Conservation (phyloP, 2,888 invertebrate species). For the Prosopocoilus inquinatus region DNA sequence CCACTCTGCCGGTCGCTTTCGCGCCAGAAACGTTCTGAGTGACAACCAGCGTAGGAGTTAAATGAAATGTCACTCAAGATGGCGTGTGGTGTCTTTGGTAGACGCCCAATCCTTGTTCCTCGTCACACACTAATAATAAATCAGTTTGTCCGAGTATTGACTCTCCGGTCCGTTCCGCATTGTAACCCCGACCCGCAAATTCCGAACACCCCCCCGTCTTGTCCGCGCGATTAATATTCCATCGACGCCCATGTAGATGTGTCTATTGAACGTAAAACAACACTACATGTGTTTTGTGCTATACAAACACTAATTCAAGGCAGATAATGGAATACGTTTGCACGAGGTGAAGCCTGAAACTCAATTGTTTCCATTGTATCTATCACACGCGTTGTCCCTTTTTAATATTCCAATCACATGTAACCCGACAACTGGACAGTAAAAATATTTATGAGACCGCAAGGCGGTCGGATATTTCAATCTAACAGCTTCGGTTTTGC, state of each 20-base stretch:
- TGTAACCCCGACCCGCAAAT: conserved; percentile 22
- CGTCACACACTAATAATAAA: conserved; percentile 49
- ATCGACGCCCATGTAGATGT: conserved; percentile 45
- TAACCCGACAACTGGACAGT: conserved; percentile 39
- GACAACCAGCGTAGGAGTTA: conserved; percentile 50
- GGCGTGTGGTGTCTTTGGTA: conserved; percentile 44
- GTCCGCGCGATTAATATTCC: conserved; percentile 43
- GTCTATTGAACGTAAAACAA: conserved; percentile 42
- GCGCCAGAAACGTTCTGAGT: conserved; percentile 47
- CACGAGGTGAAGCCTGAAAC: conserved; percentile 41
- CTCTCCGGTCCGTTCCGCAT: conserved; percentile 27
- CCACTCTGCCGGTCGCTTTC: conserved; percentile 37
- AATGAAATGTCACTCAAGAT: conserved; percentile 54
- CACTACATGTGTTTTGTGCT: conserved; percentile 48
- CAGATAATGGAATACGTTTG: conserved; percentile 45
- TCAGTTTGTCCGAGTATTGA: conserved; percentile 40
- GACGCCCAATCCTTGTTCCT: conserved; percentile 50
- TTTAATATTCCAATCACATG: conserved; percentile 40
- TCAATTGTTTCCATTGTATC: conserved; percentile 46
- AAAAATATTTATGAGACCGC: conserved; percentile 20
- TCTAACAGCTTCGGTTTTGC: background rate
- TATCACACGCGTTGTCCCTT: conserved; percentile 34
- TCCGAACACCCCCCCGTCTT: conserved; percentile 18
- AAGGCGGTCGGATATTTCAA: background rate
- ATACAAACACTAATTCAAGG: conserved; percentile 45